Evolutionary conservation across 2,888 invertebrate genomes (phyloP), one percentile per base, ranked within the genome.

Genomic region (Artemia sinica): DNA sequence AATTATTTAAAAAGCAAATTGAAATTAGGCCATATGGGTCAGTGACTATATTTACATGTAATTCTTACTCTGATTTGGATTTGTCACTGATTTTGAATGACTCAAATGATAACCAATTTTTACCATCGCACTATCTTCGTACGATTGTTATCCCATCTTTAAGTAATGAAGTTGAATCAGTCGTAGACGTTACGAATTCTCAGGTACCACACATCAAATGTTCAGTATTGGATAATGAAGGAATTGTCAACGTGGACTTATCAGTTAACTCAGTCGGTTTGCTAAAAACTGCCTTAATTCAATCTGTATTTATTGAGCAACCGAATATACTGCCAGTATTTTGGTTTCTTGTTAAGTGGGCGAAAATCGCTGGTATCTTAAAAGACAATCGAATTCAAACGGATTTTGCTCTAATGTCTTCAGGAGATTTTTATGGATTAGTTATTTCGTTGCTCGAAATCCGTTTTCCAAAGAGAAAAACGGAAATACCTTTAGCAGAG

Each of bases 401-500:
- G n/a, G 49, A 48, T 13, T n/a, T 67, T 12, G 28, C 67, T 3
- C 67, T 49, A 12, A 18, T 67, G 12, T n/a, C 67, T 13, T 18
- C 67, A n/a, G 67, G 49, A 10, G 67, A 67, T 41, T 67, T 67
- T 12, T 67, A 67, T 50, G 67, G 67, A 7, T 50, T 67, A 18
- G 67, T 49, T 18, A n/a, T 67, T 8, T 49, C 13, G 49, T 50
- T 67, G 49, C 41, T 49, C 1, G 48, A 49, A 13, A 18, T 50
- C 67, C 18, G 50, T 49, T 41, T 41, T 41, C 41, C 41, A 41
- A 41, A 41, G 41, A 41, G 41, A 41, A 41, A 41, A 41, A 18
- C n/a, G 48, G 13, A 67, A 18, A 18, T 8, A 18, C 28, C 66
- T 14, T 28, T 12, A 8, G 13, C 28, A n/a, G 63, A 58, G 63